phyloP scores from a whole-genome alignment of 2,888 invertebrate species.

The Actias luna region DNA sequence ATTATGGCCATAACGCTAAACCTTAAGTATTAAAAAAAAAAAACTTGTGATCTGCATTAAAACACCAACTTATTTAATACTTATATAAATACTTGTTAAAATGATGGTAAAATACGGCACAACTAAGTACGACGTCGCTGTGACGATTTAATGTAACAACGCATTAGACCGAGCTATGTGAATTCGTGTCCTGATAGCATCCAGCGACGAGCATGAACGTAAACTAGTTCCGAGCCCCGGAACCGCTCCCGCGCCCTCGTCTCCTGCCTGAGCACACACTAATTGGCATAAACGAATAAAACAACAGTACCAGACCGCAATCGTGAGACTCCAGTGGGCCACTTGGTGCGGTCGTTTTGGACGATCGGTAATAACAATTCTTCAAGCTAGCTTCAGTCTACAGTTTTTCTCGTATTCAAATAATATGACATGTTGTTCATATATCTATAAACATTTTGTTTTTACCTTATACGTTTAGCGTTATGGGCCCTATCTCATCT shows the following conservation, averaged over 20 bases:
- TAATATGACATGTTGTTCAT: neutral
- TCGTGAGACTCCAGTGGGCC: constrained; percentile 33
- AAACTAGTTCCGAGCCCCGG: neutral
- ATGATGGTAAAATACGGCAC: neutral
- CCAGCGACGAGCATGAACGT: constrained; percentile 4
- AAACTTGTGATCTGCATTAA: neutral
- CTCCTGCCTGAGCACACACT: constrained; percentile 17
- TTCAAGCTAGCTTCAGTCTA: neutral
- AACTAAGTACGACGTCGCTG: neutral
- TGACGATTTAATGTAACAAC: neutral
- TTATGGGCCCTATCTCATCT: too few species aligned
- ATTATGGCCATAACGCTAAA: too few species aligned
- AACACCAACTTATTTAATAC: too few species aligned
- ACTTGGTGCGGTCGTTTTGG: constrained; percentile 10
- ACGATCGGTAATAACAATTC: constrained; percentile 7
- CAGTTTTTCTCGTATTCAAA: neutral
- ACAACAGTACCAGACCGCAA: constrained; percentile 51
- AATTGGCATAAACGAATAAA: constrained; percentile 48
- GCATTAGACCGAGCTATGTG: neutral
- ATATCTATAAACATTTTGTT: too few species aligned
- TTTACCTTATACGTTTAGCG: too few species aligned
- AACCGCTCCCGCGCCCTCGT: neutral
- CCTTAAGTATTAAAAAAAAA: too few species aligned
- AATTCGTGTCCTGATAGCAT: constrained; percentile 1
- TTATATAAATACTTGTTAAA: neutral